Base-by-base conservation (phyloP, 2,113 vertebrate species). In the Cryptomyrus ogoouensis region DNA sequence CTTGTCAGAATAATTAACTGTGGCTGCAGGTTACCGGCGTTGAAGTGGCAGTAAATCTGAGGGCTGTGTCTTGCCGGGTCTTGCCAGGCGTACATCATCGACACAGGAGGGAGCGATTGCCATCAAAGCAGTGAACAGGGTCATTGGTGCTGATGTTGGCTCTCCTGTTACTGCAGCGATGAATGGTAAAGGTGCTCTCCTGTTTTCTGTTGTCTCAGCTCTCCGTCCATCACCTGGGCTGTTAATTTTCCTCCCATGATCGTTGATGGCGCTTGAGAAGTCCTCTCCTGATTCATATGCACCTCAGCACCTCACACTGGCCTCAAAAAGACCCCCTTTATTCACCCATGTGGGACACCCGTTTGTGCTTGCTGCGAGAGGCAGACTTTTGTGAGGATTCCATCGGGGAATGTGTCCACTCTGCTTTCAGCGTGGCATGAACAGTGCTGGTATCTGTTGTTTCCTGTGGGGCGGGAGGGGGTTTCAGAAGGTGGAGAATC, bases 1-100 rank as follows among this genome's bases (percentile, higher is more conserved):
- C 83, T 84, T 84, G 83, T 84, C 83, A 84, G 83, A 84, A 84
- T 84, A 84, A 84, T 46, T 84, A 84, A 47, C 83, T 47, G 17
- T 42, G 44, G 44, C 83, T 47, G 83, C 19, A 47, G 42, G 83
- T 42, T n/a, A 44, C 83, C 8, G 8, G 21, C 19, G 21, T n/a
- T n/a, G 44, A 84, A 84, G 44, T 47, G 83, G 9, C 24, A 8
- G 24, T 84, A 84, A 84, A 84, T 84, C 83, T 46, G 83, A 44
- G 44, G 35, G 19, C 24, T 24, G 39, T 21, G 19, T 47, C 83
- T n/a, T 24, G 1, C 17, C 1, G 35, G 77, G 39, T 17, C 39
- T n/a, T 24, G 39, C 44, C 21, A 3, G 17, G 19, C 2, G 39
- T 83, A 83, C 27, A 44, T 83, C 77, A 83, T 83, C 19, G 19